Evolutionary conservation across 2,797 vertebrate genomes (phyloP).

Genomic region (Saxicola maurus): DNA sequence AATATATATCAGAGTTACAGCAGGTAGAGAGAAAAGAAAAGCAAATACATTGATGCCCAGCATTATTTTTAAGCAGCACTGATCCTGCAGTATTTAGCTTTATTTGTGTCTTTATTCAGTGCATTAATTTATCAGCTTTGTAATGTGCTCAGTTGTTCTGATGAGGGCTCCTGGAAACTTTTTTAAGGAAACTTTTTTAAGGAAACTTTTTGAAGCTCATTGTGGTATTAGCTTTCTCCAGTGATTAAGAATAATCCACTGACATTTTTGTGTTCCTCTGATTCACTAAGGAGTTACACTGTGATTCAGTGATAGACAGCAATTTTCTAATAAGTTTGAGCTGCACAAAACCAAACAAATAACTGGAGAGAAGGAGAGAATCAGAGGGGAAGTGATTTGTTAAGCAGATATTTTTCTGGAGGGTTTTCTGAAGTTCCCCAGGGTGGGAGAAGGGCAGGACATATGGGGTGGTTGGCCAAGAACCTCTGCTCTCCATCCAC

Average conservation of each 20-base stretch:
- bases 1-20: background rate
- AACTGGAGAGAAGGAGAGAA: background rate
- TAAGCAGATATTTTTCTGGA: background rate
- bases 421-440: background rate
- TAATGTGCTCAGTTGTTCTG: background rate
- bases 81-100: background rate
- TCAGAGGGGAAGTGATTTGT: background rate
- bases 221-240: background rate
- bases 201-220: background rate
- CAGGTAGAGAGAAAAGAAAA: background rate
- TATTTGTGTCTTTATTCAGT: background rate
- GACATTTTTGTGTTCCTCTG: background rate
- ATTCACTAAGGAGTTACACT: background rate
- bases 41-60: background rate
- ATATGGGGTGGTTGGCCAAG: rapidly evolving
- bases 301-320: background rate
- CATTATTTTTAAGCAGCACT: background rate
- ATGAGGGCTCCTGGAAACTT: rapidly evolving
- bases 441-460: background rate
- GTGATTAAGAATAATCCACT: background rate
- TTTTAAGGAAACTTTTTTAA: background rate
- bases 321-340: background rate
- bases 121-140: background rate
- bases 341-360: rapidly evolving
- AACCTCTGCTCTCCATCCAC: background rate